Base-by-base conservation (phyloP, 2,888 invertebrate species). In the Antheraea yamamai region DNA sequence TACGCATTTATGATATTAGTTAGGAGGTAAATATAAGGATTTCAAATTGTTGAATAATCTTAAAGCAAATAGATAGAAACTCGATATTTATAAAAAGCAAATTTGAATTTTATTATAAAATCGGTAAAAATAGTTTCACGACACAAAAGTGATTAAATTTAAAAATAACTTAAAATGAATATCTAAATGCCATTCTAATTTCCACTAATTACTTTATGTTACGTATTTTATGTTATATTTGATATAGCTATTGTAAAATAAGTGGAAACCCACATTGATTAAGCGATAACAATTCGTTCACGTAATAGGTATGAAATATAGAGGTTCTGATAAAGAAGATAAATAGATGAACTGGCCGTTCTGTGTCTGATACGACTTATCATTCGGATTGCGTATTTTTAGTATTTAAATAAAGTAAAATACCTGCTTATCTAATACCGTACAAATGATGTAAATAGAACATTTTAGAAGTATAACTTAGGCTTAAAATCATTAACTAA, bases 291-390 rank as follows among this genome's bases (percentile, higher is more conserved):
- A 58, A 16, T n/a, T 52, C n/a, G 52, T 75, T 23, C 73, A 73
- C 76, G 72, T 77, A 77, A 76, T 76, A 73, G 74, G 75, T 68
- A 74, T 70, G 4, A 58, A 75, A 68, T 66, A 39, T 47, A 55
- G 55, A 35, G 35, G 70, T 68, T 18, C 35, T 35, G 68, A 68
- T 68, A 68, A 68, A 68, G 30, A 68, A 68, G 14, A 68, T 20
- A 66, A 66, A 30, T 23, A 61, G 23, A 23, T 61, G 23, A 61
- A 61, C 61, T 61, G 61, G n/a, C 23, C 23, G 61, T 61, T 61
- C 61, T 23, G 23, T 61, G 2, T 10, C 7, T 61, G 61, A 23
- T 61, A 61, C 10, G 12, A 61, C n/a, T 23, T 61, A 23, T 61
- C n/a, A 23, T 61, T 23, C 23, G 1, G 23, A 23, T 61, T 61